These are phyloP conservation scores for Orussus abietinus DNA, from an alignment of 1,140 invertebrate species.

Conservation along the genomic window DNA sequence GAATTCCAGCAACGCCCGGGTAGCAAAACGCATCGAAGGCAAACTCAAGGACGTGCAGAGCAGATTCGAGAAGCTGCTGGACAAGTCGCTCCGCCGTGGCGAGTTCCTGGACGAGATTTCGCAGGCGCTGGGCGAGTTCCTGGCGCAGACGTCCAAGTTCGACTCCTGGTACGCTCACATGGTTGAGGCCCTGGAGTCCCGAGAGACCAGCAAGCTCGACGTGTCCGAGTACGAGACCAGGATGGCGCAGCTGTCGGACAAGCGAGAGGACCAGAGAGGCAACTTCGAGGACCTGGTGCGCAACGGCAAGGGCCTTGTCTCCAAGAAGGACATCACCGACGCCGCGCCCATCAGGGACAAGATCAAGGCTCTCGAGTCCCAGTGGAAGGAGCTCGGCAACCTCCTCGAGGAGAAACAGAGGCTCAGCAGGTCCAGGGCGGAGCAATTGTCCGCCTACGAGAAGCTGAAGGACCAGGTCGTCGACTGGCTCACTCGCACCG, in stretches of 20 bases:
- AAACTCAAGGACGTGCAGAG: slow-evolving; percentile 80
- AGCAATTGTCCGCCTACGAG: slow-evolving; percentile 83
- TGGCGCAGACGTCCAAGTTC: slow-evolving; percentile 63
- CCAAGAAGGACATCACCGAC: slow-evolving; percentile 87
- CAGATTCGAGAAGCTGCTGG: slow-evolving; percentile 80
- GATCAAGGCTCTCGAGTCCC: slow-evolving; percentile 80
- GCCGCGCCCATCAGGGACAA: slow-evolving; percentile 79
- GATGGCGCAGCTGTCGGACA: slow-evolving; percentile 56
- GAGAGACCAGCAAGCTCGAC: slow-evolving; percentile 65
- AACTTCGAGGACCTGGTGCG: slow-evolving; percentile 75
- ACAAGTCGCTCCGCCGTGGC: slow-evolving; percentile 72
- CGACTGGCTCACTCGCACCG: slow-evolving; percentile 80
- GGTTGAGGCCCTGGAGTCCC: slow-evolving; percentile 71
- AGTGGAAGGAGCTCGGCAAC: slow-evolving; percentile 81
- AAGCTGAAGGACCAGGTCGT: slow-evolving; percentile 76
- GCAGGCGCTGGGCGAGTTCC: slow-evolving; percentile 67
- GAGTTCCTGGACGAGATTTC: slow-evolving; percentile 81
- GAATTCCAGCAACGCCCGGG: slow-evolving; percentile 77
- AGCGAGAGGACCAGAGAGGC: slow-evolving; percentile 57
- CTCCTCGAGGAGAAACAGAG: slow-evolving; percentile 79
- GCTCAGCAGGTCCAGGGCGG: slow-evolving; percentile 74
- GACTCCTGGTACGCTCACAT: slow-evolving; percentile 71
- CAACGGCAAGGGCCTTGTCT: slow-evolving; percentile 77
- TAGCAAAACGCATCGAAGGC: slow-evolving; percentile 85
- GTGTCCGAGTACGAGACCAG: slow-evolving; percentile 66